Conservation (phyloP, 2,797 vertebrate species). For the Graptemys geographica region DNA sequence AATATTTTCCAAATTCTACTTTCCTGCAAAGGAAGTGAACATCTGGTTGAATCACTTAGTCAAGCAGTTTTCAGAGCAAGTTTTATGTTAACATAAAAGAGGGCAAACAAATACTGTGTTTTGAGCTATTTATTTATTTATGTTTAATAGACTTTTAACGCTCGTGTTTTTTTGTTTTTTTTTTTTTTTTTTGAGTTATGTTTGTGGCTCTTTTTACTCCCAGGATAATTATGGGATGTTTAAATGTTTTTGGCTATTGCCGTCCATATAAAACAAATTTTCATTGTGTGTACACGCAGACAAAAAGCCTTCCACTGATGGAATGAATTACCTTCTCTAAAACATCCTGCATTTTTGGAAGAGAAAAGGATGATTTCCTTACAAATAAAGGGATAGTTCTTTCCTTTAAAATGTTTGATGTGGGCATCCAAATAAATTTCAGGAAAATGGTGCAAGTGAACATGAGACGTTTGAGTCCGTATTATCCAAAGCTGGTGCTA, state of each 20-base stretch:
- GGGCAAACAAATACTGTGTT: constrained; percentile 56
- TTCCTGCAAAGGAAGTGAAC: constrained; percentile 80
- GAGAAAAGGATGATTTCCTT: neutral
- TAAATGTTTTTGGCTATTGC: neutral
- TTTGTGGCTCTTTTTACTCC: constrained; percentile 21
- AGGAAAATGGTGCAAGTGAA: neutral
- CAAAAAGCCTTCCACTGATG: neutral
- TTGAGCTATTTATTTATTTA: neutral
- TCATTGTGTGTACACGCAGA: neutral
- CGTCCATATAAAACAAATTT: neutral
- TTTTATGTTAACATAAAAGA: constrained; percentile 77
- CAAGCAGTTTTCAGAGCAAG: constrained; percentile 73
- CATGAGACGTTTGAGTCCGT: neutral
- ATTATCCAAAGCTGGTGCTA: neutral
- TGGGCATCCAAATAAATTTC: neutral
- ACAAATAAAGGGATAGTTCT: neutral
- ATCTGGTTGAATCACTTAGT: constrained; percentile 83
- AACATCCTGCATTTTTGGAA: neutral
- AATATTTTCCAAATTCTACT: constrained; percentile 79
- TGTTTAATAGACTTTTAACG: no score
- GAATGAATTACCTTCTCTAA: neutral
- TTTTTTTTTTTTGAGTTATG: neutral
- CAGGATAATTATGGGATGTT: neutral
- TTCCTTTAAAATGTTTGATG: neutral
- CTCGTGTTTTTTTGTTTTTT: no score